Conservation (phyloP, 2,888 invertebrate species). For the Timandra comae region DNA sequence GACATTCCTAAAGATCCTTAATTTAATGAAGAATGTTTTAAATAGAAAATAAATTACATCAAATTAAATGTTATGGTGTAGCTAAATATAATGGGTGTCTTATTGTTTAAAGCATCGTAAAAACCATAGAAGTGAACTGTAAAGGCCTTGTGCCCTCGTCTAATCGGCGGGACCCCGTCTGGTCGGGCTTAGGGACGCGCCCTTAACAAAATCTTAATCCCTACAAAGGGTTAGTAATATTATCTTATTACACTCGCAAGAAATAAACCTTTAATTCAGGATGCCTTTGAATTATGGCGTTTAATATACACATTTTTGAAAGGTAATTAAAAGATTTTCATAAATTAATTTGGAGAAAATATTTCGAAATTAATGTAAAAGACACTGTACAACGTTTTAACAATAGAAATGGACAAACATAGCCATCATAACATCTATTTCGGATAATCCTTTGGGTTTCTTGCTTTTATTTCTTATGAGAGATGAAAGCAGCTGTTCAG, state of each 20-base stretch:
- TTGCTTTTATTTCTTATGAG: slow-evolving; percentile 20
- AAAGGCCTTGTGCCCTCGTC: slow-evolving; percentile 43
- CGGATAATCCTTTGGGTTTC: slow-evolving; percentile 9
- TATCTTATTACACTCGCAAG: slow-evolving; percentile 72
- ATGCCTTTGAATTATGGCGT: slow-evolving; percentile 51
- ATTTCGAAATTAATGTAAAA: too few relatives aligned
- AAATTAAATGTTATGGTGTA: too few relatives aligned
- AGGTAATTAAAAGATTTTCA: background rate
- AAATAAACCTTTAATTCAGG: slow-evolving; percentile 66
- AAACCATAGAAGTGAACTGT: slow-evolving; percentile 63
- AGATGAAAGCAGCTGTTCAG: slow-evolving; percentile 52
- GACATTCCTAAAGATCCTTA: too few relatives aligned
- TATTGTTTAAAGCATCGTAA: slow-evolving; percentile 52
- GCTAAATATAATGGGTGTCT: slow-evolving; percentile 6
- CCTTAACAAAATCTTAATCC: slow-evolving; percentile 77
- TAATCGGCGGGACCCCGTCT: slow-evolving; percentile 57
- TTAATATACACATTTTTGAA: slow-evolving; percentile 12
- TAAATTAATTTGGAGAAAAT: background rate
- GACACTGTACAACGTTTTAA: too few relatives aligned
- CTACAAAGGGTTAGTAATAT: slow-evolving; percentile 75
- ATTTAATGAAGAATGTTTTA: too few relatives aligned
- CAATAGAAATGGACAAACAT: too few relatives aligned
- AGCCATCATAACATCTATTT: slow-evolving; percentile 17
- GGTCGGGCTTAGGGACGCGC: slow-evolving; percentile 57
- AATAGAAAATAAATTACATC: too few relatives aligned